phyloP scores from a whole-genome alignment of 2,888 invertebrate genomes.

The Liodrosophila aerea region DNA sequence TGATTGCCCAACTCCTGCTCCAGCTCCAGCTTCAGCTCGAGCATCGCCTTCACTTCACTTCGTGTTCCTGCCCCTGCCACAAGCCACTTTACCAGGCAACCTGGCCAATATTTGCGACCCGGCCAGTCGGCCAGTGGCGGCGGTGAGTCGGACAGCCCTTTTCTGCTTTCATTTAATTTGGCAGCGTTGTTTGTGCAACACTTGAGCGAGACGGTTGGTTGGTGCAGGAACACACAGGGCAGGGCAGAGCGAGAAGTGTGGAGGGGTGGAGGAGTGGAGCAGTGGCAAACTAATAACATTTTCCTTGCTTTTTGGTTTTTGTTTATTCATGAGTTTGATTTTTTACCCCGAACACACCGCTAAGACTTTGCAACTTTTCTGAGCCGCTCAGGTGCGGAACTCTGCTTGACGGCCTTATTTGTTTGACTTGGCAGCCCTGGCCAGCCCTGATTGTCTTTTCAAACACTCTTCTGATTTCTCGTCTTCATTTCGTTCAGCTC shows the following conservation, averaged over 20 bases:
- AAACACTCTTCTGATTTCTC: slow-evolving; percentile 1
- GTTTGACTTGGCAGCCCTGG: slow-evolving; percentile 15
- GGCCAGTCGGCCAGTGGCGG: slow-evolving; percentile 26
- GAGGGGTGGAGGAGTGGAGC: neutral
- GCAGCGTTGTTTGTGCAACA: slow-evolving; percentile 68
- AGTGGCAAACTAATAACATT: slow-evolving; percentile 73
- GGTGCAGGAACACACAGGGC: slow-evolving; percentile 7
- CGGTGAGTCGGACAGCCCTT: slow-evolving; percentile 43
- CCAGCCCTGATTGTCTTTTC: slow-evolving; percentile 6
- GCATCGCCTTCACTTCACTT: slow-evolving; percentile 46
- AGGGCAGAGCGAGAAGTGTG: slow-evolving; percentile 1
- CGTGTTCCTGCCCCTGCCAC: neutral
- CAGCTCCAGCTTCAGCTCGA: slow-evolving; percentile 22
- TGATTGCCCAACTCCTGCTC: slow-evolving; percentile 41
- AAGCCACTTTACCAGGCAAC: no score
- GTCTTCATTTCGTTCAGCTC: no score
- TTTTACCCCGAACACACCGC: slow-evolving; percentile 24
- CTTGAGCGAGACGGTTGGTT: slow-evolving; percentile 37
- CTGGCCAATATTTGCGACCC: slow-evolving; percentile 22
- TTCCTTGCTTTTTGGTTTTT: slow-evolving; percentile 65
- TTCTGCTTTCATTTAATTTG: slow-evolving; percentile 64
- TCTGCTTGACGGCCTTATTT: slow-evolving; percentile 17
- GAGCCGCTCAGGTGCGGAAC: slow-evolving; percentile 48
- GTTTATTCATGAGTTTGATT: slow-evolving; percentile 79
- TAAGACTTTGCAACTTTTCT: slow-evolving; percentile 60